These are phyloP conservation scores for Stichodactyla helianthus DNA, from an alignment of 64 coral and sea anemone species.

Conservation along the genomic window DNA sequence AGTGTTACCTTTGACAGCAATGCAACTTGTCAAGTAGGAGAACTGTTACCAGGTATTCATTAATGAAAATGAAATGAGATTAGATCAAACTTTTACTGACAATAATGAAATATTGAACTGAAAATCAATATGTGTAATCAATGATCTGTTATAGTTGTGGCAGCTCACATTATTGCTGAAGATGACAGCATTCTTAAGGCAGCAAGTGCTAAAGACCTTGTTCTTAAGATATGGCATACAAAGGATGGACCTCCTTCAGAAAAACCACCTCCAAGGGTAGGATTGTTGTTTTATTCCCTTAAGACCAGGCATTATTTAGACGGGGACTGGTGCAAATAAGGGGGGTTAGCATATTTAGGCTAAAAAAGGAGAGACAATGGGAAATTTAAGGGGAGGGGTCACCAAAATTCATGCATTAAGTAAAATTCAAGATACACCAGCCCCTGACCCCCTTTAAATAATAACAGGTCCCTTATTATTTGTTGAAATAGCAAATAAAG, in stretches of 20 bases:
- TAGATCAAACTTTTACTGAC: no score
- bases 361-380: no score
- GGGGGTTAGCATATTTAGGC: neutral
- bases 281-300: neutral
- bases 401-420: no score
- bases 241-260: constrained; percentile 60
- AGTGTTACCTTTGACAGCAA: constrained; percentile 61
- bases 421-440: no score
- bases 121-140: neutral
- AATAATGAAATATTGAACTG: no score
- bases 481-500: no score
- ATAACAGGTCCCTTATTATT: no score
- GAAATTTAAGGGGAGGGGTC: no score
- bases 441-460: no score
- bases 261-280: constrained; percentile 83
- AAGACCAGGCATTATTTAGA: no score
- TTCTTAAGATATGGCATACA: constrained; percentile 86
- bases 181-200: constrained; percentile 74
- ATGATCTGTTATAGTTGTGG: constrained; percentile 35
- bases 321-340: no score
- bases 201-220: constrained; percentile 79
- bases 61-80: neutral
- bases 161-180: constrained; percentile 77
- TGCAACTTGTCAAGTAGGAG: constrained; percentile 64
- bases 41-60: constrained; percentile 68